Conservation (phyloP, 1,140 invertebrate species). For the Metaphire vulgaris region DNA sequence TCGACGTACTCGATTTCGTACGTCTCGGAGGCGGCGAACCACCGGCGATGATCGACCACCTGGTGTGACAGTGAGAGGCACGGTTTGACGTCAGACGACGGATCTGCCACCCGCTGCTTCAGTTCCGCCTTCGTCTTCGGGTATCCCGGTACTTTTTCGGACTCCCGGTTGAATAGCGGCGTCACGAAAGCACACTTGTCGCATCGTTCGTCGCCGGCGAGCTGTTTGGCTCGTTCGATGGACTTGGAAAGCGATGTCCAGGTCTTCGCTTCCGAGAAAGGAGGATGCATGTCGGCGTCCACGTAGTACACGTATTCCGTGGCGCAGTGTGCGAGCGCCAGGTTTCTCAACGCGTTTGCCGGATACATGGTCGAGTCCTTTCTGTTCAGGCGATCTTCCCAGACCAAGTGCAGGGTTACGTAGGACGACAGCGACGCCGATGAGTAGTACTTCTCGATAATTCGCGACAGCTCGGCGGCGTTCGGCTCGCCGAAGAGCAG, state of each 20-base stretch:
- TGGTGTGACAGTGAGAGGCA: not conserved
- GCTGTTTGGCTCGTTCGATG: not conserved
- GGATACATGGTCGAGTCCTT: not conserved
- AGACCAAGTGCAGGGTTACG: not conserved
- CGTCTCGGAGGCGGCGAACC: not conserved
- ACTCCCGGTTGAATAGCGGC: not conserved
- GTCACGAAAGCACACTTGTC: not conserved
- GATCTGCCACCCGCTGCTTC: not conserved
- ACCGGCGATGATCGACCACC: not conserved
- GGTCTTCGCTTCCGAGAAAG: not conserved
- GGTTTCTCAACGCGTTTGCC: not conserved
- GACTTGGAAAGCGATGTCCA: not conserved
- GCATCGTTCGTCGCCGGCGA: not conserved
- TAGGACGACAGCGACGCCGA: not conserved
- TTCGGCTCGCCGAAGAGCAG: not conserved
- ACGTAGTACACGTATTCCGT: not conserved
- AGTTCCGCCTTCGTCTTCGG: not conserved
- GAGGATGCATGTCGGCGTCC: not conserved
- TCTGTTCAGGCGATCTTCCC: not conserved
- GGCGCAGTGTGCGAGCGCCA: not conserved
- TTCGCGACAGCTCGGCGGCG: not conserved
- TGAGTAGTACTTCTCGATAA: not conserved
- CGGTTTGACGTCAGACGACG: not conserved
- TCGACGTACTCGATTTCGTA: not conserved
- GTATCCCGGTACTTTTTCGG: not conserved